Base-by-base conservation (phyloP, 2,888 invertebrate species). In the Cryptophagus acutangulus region DNA sequence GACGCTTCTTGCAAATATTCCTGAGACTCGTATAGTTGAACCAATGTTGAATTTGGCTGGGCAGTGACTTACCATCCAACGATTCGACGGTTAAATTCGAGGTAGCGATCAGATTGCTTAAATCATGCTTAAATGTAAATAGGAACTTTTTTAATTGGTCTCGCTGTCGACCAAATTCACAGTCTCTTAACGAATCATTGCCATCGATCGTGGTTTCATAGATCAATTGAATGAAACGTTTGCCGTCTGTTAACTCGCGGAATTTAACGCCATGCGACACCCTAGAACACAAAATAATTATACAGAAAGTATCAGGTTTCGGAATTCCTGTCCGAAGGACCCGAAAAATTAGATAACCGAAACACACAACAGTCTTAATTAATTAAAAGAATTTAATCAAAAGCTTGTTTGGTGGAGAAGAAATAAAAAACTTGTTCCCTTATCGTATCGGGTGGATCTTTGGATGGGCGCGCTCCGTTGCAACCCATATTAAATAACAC, bases 211-310 rank as follows among this genome's bases (percentile, higher is more conserved):
- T n/a, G n/a, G n/a, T n/a, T n/a, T n/a, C n/a, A 71, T 81, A 82
- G 51, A 84, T 82, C 20, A 82, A 66, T 68, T 84, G 83, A 33
- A 84, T 75, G 64, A 84, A 75, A 66, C 79, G 78, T 53, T 72
- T 71, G 40, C 82, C 81, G 59, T 82, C 79, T n/a, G 80, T 77
- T 50, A 84, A 68, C 63, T 84, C 82, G 13, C 82, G 77, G 15
- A 83, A 73, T 50, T 74, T 74, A 14, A 83, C 62, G 1, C 77
- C 78, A 1, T 31, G 3, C 16, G 26, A 6, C 3, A n/a, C n/a
- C n/a, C n/a, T n/a, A n/a, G n/a, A n/a, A n/a, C n/a, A n/a, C n/a
- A n/a, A n/a, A n/a, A n/a, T n/a, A n/a, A n/a, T n/a, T n/a, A n/a
- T n/a, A n/a, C n/a, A n/a, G n/a, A n/a, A n/a, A n/a, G n/a, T n/a